phyloP scores from a whole-genome alignment of 1,140 invertebrate species.

The Panagrolaimus sp. region DNA sequence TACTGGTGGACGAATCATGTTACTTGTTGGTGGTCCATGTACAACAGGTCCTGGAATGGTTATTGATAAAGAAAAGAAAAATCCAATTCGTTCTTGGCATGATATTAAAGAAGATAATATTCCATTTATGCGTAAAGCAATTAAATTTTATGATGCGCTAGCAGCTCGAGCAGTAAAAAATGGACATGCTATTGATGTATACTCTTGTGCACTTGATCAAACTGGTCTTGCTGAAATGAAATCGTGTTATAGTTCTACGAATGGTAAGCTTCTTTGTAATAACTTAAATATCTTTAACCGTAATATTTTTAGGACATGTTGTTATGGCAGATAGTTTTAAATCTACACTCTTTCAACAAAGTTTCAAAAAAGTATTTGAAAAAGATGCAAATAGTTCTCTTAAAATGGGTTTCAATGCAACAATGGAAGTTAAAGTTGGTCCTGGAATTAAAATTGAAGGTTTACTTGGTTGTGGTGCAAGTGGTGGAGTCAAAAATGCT shows the following conservation, averaged over 20 bases:
- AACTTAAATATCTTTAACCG: too few relatives aligned
- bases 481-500: slow-evolving; percentile 48
- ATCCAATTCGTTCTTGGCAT: slow-evolving; percentile 95
- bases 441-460: slow-evolving; percentile 72
- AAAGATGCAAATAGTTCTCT: slow-evolving; percentile 84
- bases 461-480: slow-evolving; percentile 87
- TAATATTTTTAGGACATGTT: slow-evolving; percentile 72
- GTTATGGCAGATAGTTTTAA: slow-evolving; percentile 99
- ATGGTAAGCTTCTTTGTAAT: slow-evolving; percentile 63
- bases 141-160: slow-evolving; percentile 80
- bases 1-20: slow-evolving; percentile 90
- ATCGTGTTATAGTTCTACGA: slow-evolving; percentile 88
- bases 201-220: slow-evolving; percentile 95
- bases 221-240: slow-evolving; percentile 98
- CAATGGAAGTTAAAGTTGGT: slow-evolving; percentile 75
- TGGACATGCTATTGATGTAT: slow-evolving; percentile 94
- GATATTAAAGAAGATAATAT: slow-evolving; percentile 98
- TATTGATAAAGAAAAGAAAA: slow-evolving; percentile 94
- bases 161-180: slow-evolving; percentile 83
- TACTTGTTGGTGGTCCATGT: slow-evolving; percentile 95
- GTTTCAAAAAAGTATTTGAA: slow-evolving; percentile 91
- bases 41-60: slow-evolving; percentile 95
- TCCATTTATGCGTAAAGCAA: slow-evolving; percentile 89
- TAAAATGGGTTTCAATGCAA: slow-evolving; percentile 97
- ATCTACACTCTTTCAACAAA: slow-evolving; percentile 96